A percentile compares a stretch with the other conserved stretches of the same genome.
Evolutionary conservation across 2,797 vertebrate genomes (phyloP).

Genomic region (Galago senegalensis): DNA sequence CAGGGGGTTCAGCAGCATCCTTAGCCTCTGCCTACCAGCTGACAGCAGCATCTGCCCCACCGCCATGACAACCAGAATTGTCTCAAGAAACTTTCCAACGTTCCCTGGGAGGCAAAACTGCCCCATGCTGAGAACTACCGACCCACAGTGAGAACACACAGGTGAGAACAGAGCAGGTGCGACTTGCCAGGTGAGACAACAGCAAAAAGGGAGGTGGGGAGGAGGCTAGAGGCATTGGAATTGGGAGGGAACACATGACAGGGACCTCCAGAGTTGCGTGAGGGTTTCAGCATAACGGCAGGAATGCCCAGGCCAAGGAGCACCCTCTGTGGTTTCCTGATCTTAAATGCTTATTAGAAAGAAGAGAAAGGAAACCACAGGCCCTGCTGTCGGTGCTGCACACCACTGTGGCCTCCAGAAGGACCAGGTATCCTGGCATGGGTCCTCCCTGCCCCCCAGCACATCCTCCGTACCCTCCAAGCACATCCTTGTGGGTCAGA

Average conservation of each 20-base stretch:
- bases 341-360: background rate
- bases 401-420: background rate
- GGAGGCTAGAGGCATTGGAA: accelerated
- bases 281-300: background rate
- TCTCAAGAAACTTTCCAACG: background rate
- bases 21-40: background rate
- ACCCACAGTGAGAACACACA: background rate
- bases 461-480: background rate
- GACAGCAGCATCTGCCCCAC: background rate
- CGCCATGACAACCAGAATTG: background rate
- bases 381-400: background rate
- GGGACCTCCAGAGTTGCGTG: accelerated
- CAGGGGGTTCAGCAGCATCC: accelerated
- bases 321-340: background rate
- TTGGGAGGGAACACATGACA: accelerated
- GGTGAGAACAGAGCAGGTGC: no score
- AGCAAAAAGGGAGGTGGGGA: background rate
- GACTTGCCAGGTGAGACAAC: background rate
- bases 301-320: background rate
- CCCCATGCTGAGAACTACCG: background rate
- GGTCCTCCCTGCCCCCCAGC: background rate
- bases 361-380: background rate
- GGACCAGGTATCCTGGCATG: background rate
- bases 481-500: background rate
- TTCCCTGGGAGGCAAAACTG: no score